These are phyloP conservation scores for Pelagia noctiluca DNA, from an alignment of 30 jellyfish, hydroid and myxozoan species.

Conservation along the genomic window DNA sequence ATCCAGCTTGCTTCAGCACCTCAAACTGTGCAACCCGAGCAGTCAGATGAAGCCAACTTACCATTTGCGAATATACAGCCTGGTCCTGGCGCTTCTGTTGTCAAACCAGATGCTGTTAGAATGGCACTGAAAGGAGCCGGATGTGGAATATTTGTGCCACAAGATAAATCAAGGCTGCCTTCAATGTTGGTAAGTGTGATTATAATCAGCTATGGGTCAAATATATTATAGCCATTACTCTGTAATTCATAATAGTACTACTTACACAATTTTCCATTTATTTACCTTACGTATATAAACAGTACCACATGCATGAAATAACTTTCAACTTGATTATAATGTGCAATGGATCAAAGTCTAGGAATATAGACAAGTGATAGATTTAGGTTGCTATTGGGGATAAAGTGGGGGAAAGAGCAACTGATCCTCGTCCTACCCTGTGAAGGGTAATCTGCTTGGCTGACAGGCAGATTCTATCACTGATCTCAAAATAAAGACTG, in stretches of 20 bases:
- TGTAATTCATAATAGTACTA: not conserved
- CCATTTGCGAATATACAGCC: constrained; percentile 7
- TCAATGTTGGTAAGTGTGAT: not conserved
- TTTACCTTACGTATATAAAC: not conserved
- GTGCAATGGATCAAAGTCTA: too few species aligned
- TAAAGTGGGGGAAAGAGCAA: too few species aligned
- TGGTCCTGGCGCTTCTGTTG: not conserved
- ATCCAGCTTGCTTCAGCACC: constrained; percentile 51
- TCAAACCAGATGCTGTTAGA: not conserved
- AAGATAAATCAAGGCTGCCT: not conserved
- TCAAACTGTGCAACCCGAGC: not conserved
- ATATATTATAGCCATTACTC: not conserved
- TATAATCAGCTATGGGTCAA: not conserved
- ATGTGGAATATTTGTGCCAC: not conserved
- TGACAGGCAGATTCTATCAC: too few species aligned
- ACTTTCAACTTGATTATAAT: too few species aligned
- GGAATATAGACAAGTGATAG: too few species aligned
- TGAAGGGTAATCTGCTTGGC: too few species aligned
- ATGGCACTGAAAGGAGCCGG: not conserved
- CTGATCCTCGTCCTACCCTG: too few species aligned
- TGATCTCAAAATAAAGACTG: too few species aligned
- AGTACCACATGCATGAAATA: not conserved
- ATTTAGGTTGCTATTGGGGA: too few species aligned
- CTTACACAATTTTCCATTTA: not conserved
- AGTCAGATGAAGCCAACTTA: not conserved